Base-by-base conservation (phyloP, 2,888 invertebrate species). In the Willowsia nigromaculata region DNA sequence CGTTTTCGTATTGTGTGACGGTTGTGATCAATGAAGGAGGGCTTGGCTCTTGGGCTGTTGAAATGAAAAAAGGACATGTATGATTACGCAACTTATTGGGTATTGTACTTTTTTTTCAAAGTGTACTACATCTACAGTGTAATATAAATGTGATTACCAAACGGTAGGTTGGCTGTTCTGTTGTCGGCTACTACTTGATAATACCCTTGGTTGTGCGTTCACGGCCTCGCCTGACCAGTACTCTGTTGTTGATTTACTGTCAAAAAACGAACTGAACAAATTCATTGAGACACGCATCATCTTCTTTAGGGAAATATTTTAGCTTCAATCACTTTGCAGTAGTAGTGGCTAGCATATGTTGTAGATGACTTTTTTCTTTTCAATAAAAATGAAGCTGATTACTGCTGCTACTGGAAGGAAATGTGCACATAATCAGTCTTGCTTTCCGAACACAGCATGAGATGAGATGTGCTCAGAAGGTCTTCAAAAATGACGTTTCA, bases 261-360 rank as follows among this genome's bases (percentile, higher is more conserved):
- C 88, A 89, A 50, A 80, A 33, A 27, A 33, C n/a, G 37, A 86
- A 82, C 25, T 15, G 65, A 84, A 89, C 84, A 89, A 89, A 89
- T 84, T 89, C 88, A 89, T 89, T 84, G 84, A 84, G 80, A 83
- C 83, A 82, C 82, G 71, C 74, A 88, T 88, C 50, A 65, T 59
- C 56, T 4, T 18, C 56, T 3, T 11, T 11, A 9, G 3, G n/a
- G n/a, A n/a, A n/a, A n/a, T n/a, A n/a, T n/a, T n/a, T n/a, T n/a
- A 50, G 15, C 50, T 11, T 13, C 18, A 5, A 56, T 18, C 56
- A 27, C 13, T 13, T 27, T 13, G 13, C 22, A 22, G 7, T 11
- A 25, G 25, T 59, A 25, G 9, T 25, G 33, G 1, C 9, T 65
- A 76, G 81, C 81, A 87, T 81, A 81, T 81, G 71, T 81, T 65